Evolutionary conservation across 1,140 invertebrate species (phyloP).

Genomic region (Pseudobourletiella spinata): DNA sequence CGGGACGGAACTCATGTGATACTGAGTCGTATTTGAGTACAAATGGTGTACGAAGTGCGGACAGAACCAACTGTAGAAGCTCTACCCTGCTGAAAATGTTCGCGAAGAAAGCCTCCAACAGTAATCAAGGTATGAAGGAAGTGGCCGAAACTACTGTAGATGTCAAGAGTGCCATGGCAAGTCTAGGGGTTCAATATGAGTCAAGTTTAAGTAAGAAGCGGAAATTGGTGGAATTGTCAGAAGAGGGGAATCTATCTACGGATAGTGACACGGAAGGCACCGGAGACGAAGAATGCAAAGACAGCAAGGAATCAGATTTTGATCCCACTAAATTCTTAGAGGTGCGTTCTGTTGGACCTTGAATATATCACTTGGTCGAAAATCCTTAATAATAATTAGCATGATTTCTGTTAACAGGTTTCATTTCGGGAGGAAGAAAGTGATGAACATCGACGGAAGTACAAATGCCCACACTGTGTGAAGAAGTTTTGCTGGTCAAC

Average conservation of each 20-base stretch:
- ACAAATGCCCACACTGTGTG: conserved; percentile 8
- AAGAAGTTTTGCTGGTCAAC: conserved; percentile 11
- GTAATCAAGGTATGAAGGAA: background rate
- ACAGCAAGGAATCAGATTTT: no score
- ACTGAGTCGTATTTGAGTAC: background rate
- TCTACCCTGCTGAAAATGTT: background rate
- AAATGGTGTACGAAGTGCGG: background rate
- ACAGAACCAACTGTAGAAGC: background rate
- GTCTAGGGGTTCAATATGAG: no score
- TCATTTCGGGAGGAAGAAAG: conserved; percentile 19
- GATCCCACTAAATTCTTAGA: conserved; percentile 16
- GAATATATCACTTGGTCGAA: no score
- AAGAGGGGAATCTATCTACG: no score
- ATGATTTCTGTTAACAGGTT: conserved; percentile 13
- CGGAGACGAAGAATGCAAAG: no score
- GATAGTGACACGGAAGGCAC: no score
- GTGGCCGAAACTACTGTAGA: background rate
- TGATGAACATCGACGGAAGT: conserved; percentile 14
- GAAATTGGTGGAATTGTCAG: no score
- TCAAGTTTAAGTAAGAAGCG: no score
- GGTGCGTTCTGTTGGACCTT: conserved; percentile 8
- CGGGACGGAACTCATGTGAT: background rate
- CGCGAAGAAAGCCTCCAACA: background rate
- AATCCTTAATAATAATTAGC: no score
- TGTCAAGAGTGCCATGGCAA: background rate